Evolutionary conservation across 1,140 invertebrate genomes (phyloP), one percentile per base, ranked within the genome.

Genomic region (Rhyzopertha dominica): DNA sequence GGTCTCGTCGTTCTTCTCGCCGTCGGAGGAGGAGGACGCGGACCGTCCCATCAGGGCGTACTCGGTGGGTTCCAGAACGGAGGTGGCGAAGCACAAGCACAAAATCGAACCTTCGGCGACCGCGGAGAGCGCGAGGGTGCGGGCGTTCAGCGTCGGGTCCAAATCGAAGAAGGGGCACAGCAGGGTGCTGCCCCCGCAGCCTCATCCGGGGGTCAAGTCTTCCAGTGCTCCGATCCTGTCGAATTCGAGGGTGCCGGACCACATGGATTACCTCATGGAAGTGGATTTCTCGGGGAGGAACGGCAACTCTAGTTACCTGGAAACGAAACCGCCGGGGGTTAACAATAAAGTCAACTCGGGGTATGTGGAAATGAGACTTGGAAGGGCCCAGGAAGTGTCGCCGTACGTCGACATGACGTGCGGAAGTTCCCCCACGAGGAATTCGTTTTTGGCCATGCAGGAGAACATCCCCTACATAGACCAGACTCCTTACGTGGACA

Each of bases 181-280:
- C 23, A 54, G 64, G 19, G 55, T 67, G 2, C 47, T 66, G 13
- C 60, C 58, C 3, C 62, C 62, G 1, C 65, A 66, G 29, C 43
- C 51, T 3, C 48, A 56, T 13, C 47, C 54, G 5, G 60, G 61
- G 12, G 68, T 66, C 12, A 77, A 77, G 59, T 83, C 72, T 25
- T 78, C 65, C 13, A 79, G 76, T 43, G 77, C 79, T 1, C 79
- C 79, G 13, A 48, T 80, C 5, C 62, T 80, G 37, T 65, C 66
- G 23, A 60, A 66, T 26, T 59, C 56, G 3, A 69, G 71, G n/a
- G 63, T 54, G 25, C 72, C 69, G 37, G 79, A 81, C 42, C 75
- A 78, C 0, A 81, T 83, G 69, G 82, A 82, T 39, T 83, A 89
- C 67, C 72, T 86, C 29, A 86, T 89, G 83, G 84, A 86, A 66